Evolutionary conservation across 2,797 vertebrate genomes (phyloP), one percentile per base, ranked within the genome.

Genomic region (Microchirus variegatus): DNA sequence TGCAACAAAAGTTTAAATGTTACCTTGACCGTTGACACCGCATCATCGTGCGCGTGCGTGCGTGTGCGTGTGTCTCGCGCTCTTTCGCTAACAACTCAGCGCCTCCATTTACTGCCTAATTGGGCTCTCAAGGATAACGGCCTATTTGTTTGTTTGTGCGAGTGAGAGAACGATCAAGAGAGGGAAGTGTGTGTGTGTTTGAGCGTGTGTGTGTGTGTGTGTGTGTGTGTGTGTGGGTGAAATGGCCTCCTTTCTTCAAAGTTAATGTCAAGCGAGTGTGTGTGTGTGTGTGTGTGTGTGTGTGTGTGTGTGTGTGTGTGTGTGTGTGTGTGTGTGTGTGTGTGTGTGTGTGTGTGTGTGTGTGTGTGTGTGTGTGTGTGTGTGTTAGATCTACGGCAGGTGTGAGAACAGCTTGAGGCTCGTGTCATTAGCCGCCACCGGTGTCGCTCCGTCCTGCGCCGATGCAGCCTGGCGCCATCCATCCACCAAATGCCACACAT

Each of bases 341-440:
- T n/a, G n/a, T n/a, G n/a, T n/a, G n/a, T n/a, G n/a, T n/a, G n/a
- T n/a, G n/a, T n/a, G n/a, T n/a, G n/a, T n/a, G n/a, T n/a, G n/a
- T n/a, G n/a, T n/a, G n/a, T n/a, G n/a, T n/a, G n/a, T n/a, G n/a
- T n/a, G n/a, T n/a, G n/a, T n/a, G n/a, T n/a, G n/a, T n/a, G n/a
- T n/a, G n/a, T 80, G 77, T 75, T 75, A 76, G 85, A 81, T 81
- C 71, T 76, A 70, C 78, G 87, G 71, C 88, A 90, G 88, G 88
- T 91, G 89, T 80, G 74, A 78, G 81, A 90, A 91, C 89, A 91
- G 89, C 88, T 91, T 89, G 89, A 84, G 73, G 79, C 83, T 63
- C 9, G 58, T 86, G 86, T 90, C 88, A 87, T 89, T 90, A 90
- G 78, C 74, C 63, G 59, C 82, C 84, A 73, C 84, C 80, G 47